A percentile compares a stretch with the other conserved stretches of the same genome.
Conservation (phyloP, 2,113 vertebrate species). For the Istiophorus platypterus region DNA sequence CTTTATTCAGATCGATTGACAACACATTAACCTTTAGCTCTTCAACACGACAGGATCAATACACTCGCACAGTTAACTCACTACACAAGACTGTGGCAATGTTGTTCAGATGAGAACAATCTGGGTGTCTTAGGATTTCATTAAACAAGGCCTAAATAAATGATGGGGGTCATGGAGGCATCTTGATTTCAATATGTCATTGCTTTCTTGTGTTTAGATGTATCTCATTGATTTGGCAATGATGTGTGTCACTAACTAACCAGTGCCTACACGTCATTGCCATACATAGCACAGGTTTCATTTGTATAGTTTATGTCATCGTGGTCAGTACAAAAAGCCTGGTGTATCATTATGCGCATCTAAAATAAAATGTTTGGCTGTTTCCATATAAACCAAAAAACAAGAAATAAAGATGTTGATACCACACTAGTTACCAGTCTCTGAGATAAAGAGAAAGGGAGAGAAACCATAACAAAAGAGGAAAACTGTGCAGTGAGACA, state of each 20-base stretch:
- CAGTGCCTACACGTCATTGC: not conserved
- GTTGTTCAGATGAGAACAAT: slow-evolving; percentile 50
- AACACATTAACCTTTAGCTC: slow-evolving; percentile 84
- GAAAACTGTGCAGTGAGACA: not conserved
- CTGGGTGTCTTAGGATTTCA: slow-evolving; percentile 44
- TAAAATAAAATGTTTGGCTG: not conserved
- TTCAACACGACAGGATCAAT: slow-evolving; percentile 75
- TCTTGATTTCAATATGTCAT: slow-evolving; percentile 18
- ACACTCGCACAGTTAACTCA: slow-evolving; percentile 65
- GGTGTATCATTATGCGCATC: not conserved
- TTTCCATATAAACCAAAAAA: not conserved
- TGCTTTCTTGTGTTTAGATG: slow-evolving; percentile 37
- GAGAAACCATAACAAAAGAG: not conserved
- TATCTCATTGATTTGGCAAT: slow-evolving; percentile 49
- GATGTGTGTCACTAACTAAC: slow-evolving; percentile 33
- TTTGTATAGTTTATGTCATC: not conserved
- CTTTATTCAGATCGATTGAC: slow-evolving; percentile 78
- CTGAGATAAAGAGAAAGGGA: not conserved
- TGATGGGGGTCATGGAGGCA: slow-evolving; percentile 23
- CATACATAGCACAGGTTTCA: not conserved
- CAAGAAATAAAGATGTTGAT: not conserved
- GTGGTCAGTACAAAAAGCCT: not conserved
- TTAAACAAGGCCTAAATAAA: slow-evolving; percentile 47
- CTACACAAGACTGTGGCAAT: slow-evolving; percentile 33
- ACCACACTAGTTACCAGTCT: not conserved